Conservation (phyloP, 2,797 vertebrate genomes). For the Macropus fuliginosus region DNA sequence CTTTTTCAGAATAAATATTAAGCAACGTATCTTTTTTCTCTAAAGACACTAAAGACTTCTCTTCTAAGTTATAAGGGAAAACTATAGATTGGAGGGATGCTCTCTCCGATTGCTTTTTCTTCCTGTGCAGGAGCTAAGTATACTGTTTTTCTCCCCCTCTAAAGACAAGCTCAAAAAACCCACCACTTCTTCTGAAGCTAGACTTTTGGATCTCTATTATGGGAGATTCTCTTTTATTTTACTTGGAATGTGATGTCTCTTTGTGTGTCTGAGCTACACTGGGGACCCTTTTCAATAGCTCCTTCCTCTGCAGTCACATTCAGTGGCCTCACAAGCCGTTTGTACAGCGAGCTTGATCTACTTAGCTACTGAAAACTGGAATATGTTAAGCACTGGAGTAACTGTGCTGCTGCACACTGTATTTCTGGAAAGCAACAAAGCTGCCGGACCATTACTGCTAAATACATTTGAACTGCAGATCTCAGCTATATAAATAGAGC, state of each 20-base stretch:
- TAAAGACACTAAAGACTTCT: constrained; percentile 1
- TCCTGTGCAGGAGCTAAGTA: constrained; percentile 5
- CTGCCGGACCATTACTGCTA: constrained; percentile 55
- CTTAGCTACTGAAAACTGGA: constrained; percentile 40
- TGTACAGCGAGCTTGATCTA: constrained; percentile 63
- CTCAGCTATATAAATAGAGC: constrained; percentile 61
- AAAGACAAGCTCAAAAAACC: constrained; percentile 21
- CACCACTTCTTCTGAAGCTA: constrained; percentile 41
- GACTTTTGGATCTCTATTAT: constrained; percentile 16
- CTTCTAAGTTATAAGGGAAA: constrained; percentile 2
- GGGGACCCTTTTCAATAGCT: constrained; percentile 66
- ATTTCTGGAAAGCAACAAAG: constrained; percentile 64
- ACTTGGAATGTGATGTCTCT: constrained; percentile 35
- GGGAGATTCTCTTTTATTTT: constrained; percentile 58
- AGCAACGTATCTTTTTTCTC: constrained; percentile 17
- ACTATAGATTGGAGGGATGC: constrained; percentile 11
- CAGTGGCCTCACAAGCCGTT: constrained; percentile 67
- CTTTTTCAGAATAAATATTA: background rate
- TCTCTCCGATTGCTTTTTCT: constrained; percentile 5
- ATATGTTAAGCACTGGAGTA: constrained; percentile 54
- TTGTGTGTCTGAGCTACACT: constrained; percentile 46
- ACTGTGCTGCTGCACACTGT: constrained; percentile 61
- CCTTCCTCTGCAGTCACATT: constrained; percentile 67
- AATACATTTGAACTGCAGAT: constrained; percentile 68
- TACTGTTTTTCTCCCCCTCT: background rate